A percentile compares a stretch with the other conserved stretches of the same genome.
Evolutionary conservation across 2,888 invertebrate species (phyloP).

Genomic region (Tholera decimalis): DNA sequence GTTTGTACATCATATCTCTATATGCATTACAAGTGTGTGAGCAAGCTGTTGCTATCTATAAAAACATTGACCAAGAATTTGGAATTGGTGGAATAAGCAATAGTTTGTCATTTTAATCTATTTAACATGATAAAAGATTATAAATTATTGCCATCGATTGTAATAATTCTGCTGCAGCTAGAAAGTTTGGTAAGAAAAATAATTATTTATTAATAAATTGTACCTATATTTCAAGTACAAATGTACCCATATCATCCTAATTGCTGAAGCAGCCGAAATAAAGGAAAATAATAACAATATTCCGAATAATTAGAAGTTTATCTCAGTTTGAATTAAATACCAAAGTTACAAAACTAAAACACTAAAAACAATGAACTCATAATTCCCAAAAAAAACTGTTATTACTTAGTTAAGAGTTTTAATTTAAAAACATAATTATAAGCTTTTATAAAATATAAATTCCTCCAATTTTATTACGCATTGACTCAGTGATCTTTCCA

Average conservation of each 20-base stretch:
- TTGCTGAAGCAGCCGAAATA: slow-evolving; percentile 3
- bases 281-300: slow-evolving; percentile 1
- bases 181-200: background rate
- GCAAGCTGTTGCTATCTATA: background rate
- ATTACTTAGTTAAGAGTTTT: slow-evolving; percentile 27
- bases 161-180: background rate
- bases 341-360: slow-evolving; percentile 36
- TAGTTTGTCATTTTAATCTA: slow-evolving; percentile 3
- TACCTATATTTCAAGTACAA: slow-evolving; percentile 29
- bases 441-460: slow-evolving; percentile 5
- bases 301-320: slow-evolving; percentile 21
- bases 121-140: slow-evolving; percentile 9
- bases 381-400: slow-evolving; percentile 36
- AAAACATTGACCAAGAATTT: background rate
- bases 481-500: background rate
- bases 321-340: slow-evolving; percentile 11
- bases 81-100: slow-evolving; percentile 12
- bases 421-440: slow-evolving; percentile 29
- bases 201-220: background rate
- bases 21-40: background rate
- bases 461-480: background rate
- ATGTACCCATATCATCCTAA: slow-evolving; percentile 24
- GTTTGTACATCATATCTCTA: background rate
- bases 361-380: slow-evolving; percentile 31
- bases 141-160: background rate